Evolutionary conservation across 2,888 invertebrate genomes (phyloP).

Genomic region (Coleophora deauratella): DNA sequence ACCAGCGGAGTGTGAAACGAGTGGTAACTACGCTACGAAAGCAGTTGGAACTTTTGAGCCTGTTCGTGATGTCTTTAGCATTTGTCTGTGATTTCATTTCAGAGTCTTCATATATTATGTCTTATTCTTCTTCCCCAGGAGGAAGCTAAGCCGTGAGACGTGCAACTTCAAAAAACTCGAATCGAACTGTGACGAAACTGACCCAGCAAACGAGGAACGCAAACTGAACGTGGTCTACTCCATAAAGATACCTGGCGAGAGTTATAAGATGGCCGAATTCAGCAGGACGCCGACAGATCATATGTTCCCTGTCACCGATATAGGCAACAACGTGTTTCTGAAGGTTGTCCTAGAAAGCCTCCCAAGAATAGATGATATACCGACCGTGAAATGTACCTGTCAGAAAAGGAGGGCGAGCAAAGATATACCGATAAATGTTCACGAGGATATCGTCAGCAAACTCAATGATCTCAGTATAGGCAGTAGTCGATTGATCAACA

Average conservation of each 20-base stretch:
- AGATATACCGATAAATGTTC: constrained; percentile 34
- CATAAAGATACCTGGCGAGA: constrained; percentile 79
- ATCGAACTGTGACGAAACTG: constrained; percentile 52
- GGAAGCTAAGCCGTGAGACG: constrained; percentile 64
- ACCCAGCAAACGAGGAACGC: constrained; percentile 38
- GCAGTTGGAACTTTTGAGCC: too few species aligned
- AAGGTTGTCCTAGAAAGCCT: constrained; percentile 78
- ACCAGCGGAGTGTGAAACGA: too few species aligned
- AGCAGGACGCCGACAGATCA: constrained; percentile 77
- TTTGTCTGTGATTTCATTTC: too few species aligned
- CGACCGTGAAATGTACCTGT: constrained; percentile 68
- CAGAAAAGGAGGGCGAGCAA: constrained; percentile 50
- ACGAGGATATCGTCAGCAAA: constrained; percentile 53
- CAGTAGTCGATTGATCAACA: constrained; percentile 39
- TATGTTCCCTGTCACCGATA: constrained; percentile 81
- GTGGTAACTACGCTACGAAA: too few species aligned
- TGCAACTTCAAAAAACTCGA: constrained; percentile 67
- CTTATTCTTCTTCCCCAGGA: constrained; percentile 31
- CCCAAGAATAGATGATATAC: constrained; percentile 83
- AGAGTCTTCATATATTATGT: too few species aligned
- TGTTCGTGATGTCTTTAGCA: too few species aligned
- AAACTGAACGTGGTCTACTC: constrained; percentile 78
- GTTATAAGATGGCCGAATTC: constrained; percentile 67
- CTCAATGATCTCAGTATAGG: constrained; percentile 63
- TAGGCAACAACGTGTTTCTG: constrained; percentile 77